Evolutionary conservation across 2,797 vertebrate genomes (phyloP).

Genomic region (Sebastes cheni): DNA sequence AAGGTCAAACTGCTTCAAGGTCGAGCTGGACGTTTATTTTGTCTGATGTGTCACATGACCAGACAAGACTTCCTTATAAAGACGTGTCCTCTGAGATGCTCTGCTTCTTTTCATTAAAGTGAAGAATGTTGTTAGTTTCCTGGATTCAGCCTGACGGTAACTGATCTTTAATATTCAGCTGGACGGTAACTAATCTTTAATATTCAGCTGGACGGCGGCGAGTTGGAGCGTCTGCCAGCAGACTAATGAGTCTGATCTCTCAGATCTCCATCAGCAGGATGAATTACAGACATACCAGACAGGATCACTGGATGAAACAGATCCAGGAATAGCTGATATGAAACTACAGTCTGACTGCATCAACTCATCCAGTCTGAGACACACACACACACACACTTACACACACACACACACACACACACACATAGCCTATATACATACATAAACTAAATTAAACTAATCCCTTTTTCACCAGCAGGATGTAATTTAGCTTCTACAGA

Average conservation of each 20-base stretch:
- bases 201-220: neutral
- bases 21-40: neutral
- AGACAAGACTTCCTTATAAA: neutral
- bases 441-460: too few species aligned
- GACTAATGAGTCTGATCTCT: constrained; percentile 38
- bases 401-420: too few species aligned
- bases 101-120: constrained; percentile 26
- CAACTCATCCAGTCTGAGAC: constrained; percentile 17
- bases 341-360: constrained; percentile 42
- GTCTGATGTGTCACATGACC: neutral
- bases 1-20: neutral
- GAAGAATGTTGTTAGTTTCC: constrained; percentile 35
- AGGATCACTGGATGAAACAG: constrained; percentile 65
- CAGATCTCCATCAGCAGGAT: constrained; percentile 65
- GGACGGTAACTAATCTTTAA: constrained; percentile 33
- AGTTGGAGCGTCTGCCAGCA: constrained; percentile 27
- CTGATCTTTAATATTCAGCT: constrained; percentile 28
- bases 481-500: neutral
- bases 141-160: neutral
- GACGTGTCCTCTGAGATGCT: neutral
- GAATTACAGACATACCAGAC: constrained; percentile 81
- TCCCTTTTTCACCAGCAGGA: too few species aligned
- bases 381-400: neutral
- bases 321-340: constrained; percentile 63
- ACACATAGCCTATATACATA: too few species aligned